Base-by-base conservation (phyloP, 1,140 invertebrate genomes). In the Eurosta solidaginis region DNA sequence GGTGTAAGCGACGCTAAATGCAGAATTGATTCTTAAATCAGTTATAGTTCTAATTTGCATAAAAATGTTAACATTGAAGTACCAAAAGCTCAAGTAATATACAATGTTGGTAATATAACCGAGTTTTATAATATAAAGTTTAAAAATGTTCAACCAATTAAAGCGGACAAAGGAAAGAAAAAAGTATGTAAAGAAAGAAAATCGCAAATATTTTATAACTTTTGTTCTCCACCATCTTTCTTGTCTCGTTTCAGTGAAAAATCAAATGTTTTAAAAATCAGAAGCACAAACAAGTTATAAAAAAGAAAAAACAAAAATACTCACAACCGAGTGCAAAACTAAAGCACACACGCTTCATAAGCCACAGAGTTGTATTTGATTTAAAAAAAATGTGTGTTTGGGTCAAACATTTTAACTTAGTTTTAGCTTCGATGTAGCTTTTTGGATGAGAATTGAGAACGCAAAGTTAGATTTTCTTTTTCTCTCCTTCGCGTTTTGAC, bases 231-330 rank as follows among this genome's bases (percentile, higher is more conserved):
- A 17, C 33, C 59, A 20, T 68, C 59, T 40, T 33, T 68, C 33
- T 40, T 68, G 59, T 68, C 59, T 68, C 59, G 27, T 68, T 68
- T 68, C 59, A 68, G 59, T 68, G 59, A 68, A 9, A 68, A 68
- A 68, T 29, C 33, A 33, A 29, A 33, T 33, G 40, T 68, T 68
- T 68, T 40, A 40, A 68, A 40, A 7, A 20, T n/a, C 33, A 63
- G 20, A n/a, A 12, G 17, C 6, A 7, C 54, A 36, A 36, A 40
- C 40, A 33, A 63, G n/a, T 3, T 36, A 12, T 27, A 36, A n/a
- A 7, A 36, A 63, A 63, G 29, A 17, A 27, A 63, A 29, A 17
- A 33, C 59, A 68, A 29, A 68, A 40, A 68, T 33, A 40, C 17
- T 33, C 40, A 40, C 3, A 68, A n/a, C 33, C 59, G 59, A 40